phyloP scores from a whole-genome alignment of 1,140 invertebrate species.

The Metaphire vulgaris region DNA sequence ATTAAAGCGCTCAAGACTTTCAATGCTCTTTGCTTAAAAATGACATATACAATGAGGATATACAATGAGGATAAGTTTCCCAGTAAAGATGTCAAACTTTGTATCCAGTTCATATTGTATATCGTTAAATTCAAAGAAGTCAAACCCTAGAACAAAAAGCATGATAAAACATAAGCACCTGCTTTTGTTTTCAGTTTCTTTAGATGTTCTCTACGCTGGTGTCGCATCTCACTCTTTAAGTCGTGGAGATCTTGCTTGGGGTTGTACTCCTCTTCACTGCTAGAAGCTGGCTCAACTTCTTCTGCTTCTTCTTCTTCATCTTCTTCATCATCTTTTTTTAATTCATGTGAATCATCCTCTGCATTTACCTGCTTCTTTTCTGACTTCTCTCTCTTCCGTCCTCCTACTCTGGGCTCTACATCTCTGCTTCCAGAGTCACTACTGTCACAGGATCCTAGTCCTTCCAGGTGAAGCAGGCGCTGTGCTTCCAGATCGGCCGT shows the following conservation, averaged over 20 bases:
- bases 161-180: too few relatives aligned
- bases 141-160: too few relatives aligned
- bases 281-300: not conserved
- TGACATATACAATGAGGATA: too few relatives aligned
- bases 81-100: too few relatives aligned
- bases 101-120: too few relatives aligned
- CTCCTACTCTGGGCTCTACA: slow-evolving; percentile 10
- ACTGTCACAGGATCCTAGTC: not conserved
- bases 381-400: slow-evolving; percentile 6
- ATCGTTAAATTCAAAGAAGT: too few relatives aligned
- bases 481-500: not conserved
- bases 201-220: slow-evolving; percentile 15
- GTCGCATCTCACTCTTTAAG: slow-evolving; percentile 14
- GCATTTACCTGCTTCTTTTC: slow-evolving; percentile 39
- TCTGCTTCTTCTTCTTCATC: slow-evolving; percentile 21
- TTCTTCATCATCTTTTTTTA: too few relatives aligned
- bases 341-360: too few relatives aligned
- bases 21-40: too few relatives aligned
- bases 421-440: slow-evolving; percentile 11
- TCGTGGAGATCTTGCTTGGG: slow-evolving; percentile 5
- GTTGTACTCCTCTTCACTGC: slow-evolving; percentile 11
- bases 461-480: not conserved
- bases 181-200: slow-evolving; percentile 9
- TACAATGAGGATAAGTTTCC: too few relatives aligned
- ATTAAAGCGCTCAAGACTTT: too few relatives aligned